Percentiles rank a stretch among this genome's conserved stretches.
Evolutionary conservation across 1,140 invertebrate species (phyloP).

Genomic region (Lithobius niger): DNA sequence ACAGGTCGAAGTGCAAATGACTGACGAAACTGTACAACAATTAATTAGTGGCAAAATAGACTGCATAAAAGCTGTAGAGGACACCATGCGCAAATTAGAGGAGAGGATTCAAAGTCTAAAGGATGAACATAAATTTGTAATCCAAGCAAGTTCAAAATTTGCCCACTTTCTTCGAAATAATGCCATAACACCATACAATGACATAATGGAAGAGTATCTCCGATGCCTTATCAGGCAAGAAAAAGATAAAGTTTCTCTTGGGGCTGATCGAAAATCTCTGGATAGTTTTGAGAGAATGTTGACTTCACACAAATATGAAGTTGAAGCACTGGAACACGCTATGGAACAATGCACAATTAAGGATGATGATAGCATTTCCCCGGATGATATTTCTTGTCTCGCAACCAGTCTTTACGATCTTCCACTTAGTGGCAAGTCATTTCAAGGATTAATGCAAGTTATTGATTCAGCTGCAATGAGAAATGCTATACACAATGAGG

Average conservation of each 20-base stretch:
- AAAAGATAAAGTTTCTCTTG: constrained; percentile 1
- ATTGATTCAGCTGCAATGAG: too few species aligned
- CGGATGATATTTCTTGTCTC: too few species aligned
- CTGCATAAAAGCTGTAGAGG: neutral
- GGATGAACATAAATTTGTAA: neutral
- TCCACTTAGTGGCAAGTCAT: too few species aligned
- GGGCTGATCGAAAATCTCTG: too few species aligned
- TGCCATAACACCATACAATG: constrained; percentile 18
- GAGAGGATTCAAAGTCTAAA: neutral
- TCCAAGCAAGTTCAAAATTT: constrained; percentile 8
- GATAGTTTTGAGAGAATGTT: neutral
- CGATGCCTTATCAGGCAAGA: constrained; percentile 13
- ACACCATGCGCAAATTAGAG: neutral
- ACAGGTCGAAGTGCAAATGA: neutral
- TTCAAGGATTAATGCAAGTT: too few species aligned
- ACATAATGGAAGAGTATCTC: constrained; percentile 12
- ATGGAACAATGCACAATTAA: too few species aligned
- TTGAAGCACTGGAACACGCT: too few species aligned
- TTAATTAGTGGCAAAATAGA: neutral
- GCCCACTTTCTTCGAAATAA: constrained; percentile 13
- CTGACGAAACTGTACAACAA: neutral
- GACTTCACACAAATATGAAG: too few species aligned
- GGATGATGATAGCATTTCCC: too few species aligned
- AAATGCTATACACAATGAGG: too few species aligned
- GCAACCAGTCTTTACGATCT: too few species aligned